These are phyloP conservation scores for Alosa alosa DNA, from an alignment of 2,113 vertebrate genomes.

Conservation along the genomic window DNA sequence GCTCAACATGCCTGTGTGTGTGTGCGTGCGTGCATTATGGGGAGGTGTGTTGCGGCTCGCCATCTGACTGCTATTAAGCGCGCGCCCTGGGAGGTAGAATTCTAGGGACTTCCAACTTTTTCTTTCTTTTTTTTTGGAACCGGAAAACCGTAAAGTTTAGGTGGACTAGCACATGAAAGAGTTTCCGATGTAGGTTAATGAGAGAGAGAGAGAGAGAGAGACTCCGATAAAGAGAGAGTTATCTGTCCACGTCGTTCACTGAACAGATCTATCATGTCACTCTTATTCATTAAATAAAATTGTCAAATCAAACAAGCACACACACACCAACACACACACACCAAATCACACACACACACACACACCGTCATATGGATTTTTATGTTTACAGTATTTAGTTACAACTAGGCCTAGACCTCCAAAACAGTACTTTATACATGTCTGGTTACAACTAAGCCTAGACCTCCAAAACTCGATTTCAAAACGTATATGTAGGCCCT, in stretches of 20 bases:
- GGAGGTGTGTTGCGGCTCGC: background rate
- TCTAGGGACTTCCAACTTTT: background rate
- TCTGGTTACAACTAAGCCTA: no score
- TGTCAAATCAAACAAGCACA: background rate
- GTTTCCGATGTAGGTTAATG: no score
- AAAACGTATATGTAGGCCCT: no score
- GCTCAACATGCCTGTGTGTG: background rate
- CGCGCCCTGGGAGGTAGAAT: background rate
- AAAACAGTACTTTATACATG: no score
- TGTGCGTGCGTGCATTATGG: background rate
- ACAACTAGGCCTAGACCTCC: no score
- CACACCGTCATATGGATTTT: no score
- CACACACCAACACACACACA: background rate
- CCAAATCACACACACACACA: no score
- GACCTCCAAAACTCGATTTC: no score
- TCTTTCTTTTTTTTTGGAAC: background rate
- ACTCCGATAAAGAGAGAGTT: no score
- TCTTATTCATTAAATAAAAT: background rate
- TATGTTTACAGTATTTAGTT: no score
- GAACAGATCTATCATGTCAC: background rate
- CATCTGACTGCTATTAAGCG: background rate
- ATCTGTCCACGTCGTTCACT: conserved; percentile 38
- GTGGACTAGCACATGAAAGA: background rate
- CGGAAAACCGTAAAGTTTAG: background rate
- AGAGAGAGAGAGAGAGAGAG: background rate